These are phyloP conservation scores for Montipora efflorescens DNA, from an alignment of 64 coral and sea anemone species.

Conservation along the genomic window DNA sequence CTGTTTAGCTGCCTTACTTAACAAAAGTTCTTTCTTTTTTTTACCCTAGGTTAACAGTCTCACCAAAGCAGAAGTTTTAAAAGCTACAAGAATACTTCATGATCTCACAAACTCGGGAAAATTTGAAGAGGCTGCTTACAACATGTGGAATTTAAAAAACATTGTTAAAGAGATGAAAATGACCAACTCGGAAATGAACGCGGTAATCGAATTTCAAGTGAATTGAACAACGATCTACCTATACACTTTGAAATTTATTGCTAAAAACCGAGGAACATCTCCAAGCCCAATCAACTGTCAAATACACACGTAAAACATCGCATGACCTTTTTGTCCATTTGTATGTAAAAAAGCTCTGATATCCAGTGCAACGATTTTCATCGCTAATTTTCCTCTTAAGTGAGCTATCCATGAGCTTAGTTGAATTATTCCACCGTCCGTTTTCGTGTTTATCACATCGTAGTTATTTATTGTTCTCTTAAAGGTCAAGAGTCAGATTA, in stretches of 20 bases:
- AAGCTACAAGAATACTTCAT: neutral
- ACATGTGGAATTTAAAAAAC: neutral
- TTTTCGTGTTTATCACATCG: neutral
- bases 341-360: no score
- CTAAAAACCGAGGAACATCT: no score
- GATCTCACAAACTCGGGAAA: neutral
- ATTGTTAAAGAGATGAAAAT: neutral
- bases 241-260: no score
- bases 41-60: neutral
- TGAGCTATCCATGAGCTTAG: no score
- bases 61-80: neutral
- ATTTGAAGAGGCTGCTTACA: neutral
- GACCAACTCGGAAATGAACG: neutral
- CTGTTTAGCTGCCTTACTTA: neutral
- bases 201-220: neutral
- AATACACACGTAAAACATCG: no score
- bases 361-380: no score
- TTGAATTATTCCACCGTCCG: no score
- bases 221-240: neutral
- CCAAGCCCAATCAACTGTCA: no score
- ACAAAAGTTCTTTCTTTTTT: neutral
- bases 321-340: no score
- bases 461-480: neutral
- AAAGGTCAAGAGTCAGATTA: neutral
- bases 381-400: no score